Percentiles rank a stretch among this genome's conserved stretches.
phyloP scores from a whole-genome alignment of 2,888 invertebrate species.

The Dascillus cervinus region DNA sequence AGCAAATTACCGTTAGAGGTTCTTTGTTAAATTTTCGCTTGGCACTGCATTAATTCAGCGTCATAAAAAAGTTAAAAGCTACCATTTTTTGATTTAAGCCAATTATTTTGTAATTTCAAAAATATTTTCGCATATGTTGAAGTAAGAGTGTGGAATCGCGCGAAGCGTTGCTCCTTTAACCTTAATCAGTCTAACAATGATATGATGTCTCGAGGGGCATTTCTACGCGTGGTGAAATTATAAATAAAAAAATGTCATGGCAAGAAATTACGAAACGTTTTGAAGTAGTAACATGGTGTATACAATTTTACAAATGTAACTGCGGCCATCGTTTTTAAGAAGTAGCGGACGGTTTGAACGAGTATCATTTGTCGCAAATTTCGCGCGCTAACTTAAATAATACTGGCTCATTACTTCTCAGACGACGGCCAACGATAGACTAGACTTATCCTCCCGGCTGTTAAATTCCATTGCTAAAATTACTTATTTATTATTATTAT shows the following conservation, averaged over 20 bases:
- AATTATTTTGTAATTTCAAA: too few species aligned
- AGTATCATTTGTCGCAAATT: conserved; percentile 29
- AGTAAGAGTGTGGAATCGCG: too few species aligned
- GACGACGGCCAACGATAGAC: conserved; percentile 36
- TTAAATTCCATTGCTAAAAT: conserved; percentile 9
- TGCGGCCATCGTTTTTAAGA: conserved; percentile 32
- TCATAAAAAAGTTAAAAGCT: too few species aligned
- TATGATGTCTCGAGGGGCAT: too few species aligned
- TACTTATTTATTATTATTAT: conserved; percentile 1
- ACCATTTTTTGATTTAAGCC: too few species aligned
- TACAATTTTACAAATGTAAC: conserved; percentile 25
- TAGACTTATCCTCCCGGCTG: conserved; percentile 38
- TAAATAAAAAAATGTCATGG: conserved; percentile 33
- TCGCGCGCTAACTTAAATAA: conserved; percentile 28
- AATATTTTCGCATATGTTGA: too few species aligned
- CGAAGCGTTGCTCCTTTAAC: too few species aligned
- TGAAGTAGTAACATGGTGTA: conserved; percentile 13
- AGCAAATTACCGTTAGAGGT: too few species aligned
- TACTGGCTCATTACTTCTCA: conserved; percentile 39
- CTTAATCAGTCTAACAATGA: too few species aligned
- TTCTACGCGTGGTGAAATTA: too few species aligned
- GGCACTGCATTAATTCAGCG: too few species aligned
- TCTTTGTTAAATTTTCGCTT: too few species aligned
- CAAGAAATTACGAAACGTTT: conserved; percentile 29
- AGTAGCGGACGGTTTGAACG: conserved; percentile 39